Percentiles rank a stretch among this genome's conserved stretches.
Conservation (phyloP, 2,113 vertebrate species). For the Scatophagus argus region DNA sequence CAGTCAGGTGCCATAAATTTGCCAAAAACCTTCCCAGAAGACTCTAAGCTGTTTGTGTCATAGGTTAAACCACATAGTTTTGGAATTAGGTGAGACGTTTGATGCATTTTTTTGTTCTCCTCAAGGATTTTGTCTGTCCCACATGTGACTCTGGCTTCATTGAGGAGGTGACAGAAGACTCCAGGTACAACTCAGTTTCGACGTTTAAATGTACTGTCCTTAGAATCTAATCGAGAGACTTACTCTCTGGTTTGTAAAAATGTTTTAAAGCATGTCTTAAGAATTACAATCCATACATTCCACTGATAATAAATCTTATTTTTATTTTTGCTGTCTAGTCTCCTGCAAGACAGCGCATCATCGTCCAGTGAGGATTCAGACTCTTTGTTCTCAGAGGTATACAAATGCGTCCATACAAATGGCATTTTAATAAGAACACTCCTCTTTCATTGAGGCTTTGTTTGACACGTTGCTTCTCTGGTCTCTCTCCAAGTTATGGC, state of each 20-base stretch:
- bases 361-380: conserved; percentile 79
- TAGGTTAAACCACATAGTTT: not conserved
- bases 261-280: not conserved
- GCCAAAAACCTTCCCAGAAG: not conserved
- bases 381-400: conserved; percentile 91
- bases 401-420: not conserved
- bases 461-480: conserved; percentile 49
- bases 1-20: not conserved
- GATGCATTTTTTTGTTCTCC: conserved; percentile 32
- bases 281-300: not conserved
- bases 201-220: not conserved
- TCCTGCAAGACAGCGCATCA: conserved; percentile 83
- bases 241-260: not conserved
- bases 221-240: not conserved
- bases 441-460: conserved; percentile 24
- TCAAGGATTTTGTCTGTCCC: conserved; percentile 90
- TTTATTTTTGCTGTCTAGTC: conserved; percentile 77
- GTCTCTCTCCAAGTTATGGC: conserved; percentile 87
- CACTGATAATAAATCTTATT: not conserved
- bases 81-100: not conserved
- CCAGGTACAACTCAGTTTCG: conserved; percentile 82
- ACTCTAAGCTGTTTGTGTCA: not conserved
- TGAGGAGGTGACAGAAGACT: conserved; percentile 91
- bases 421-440: conserved; percentile 18
- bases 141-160: conserved; percentile 92